Evolutionary conservation across 2,113 vertebrate genomes (phyloP).

Genomic region (Vombatus ursinus): DNA sequence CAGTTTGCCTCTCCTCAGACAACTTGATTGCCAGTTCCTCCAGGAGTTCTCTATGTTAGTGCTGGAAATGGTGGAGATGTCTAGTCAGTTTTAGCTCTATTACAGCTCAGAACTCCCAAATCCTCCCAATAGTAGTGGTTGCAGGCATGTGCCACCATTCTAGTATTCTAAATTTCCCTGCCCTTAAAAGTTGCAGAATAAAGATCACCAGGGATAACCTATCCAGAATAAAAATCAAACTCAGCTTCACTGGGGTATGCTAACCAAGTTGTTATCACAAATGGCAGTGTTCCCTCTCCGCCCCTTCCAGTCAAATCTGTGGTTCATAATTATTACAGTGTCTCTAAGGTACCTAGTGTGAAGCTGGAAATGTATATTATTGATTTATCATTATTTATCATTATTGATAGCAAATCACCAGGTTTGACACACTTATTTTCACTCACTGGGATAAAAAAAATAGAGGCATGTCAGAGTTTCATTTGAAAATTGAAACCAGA

Average conservation of each 20-base stretch:
- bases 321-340: not conserved
- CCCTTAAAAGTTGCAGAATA: not conserved
- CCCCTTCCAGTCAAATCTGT: slow-evolving; percentile 2
- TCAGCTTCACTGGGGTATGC: not conserved
- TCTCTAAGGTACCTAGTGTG: not conserved
- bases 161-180: not conserved
- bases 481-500: not conserved
- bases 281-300: not conserved
- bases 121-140: not conserved
- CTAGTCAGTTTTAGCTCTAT: not conserved
- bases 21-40: not conserved
- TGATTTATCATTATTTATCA: no score
- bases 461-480: not conserved
- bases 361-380: slow-evolving; percentile 35
- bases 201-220: not conserved
- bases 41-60: not conserved
- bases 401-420: slow-evolving; percentile 24
- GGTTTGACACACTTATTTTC: slow-evolving; percentile 28
- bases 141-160: not conserved
- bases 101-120: not conserved
- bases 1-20: not conserved
- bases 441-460: slow-evolving; percentile 11
- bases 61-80: not conserved
- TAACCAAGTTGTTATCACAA: not conserved
- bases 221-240: not conserved